Evolutionary conservation across 2,113 vertebrate genomes (phyloP), one percentile per base, ranked within the genome.

Genomic region (Suncus etruscus): DNA sequence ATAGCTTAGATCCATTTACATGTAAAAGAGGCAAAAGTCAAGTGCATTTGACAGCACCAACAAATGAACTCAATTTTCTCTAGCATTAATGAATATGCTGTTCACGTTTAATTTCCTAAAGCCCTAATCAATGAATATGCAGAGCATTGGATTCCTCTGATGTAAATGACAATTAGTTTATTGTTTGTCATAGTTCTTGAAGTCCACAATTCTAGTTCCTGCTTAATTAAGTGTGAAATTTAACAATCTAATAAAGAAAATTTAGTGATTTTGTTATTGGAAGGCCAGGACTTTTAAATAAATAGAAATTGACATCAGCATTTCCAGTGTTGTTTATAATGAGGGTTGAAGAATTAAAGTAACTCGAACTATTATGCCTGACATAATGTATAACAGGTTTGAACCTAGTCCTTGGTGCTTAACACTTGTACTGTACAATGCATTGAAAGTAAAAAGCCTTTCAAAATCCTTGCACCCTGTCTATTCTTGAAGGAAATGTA

Each of bases 11-110:
- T 69, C 22, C 68, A 89, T 63, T 87, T 31, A 94, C 24, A 88
- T 83, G 51, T 76, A 78, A 90, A 74, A 94, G 27, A 94, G 61
- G n/a, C 32, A 83, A 66, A 83, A 88, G 47, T 88, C 65, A 87
- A 72, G n/a, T 32, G 3, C 65, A 90, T 69, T 90, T 91, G 51
- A 92, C 51, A 89, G 81, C 0, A 45, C n/a, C 10, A 84, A 15
- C 4, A 86, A 51, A 3, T 50, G 24, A 77, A n/a, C 32, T 89
- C 54, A 31, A 66, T 29, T 81, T 39, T 94, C 72, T 85, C 27
- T 48, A 45, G 50, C 47, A 92, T 58, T 39, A 69, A 16, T 87
- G 82, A 90, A 79, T 68, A 79, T 82, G 39, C 51, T 48, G 10
- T 61, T 92, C 20, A 51, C 22, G n/a, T 87, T 83, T 92, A 79